Evolutionary conservation across 2,113 vertebrate genomes (phyloP).

Genomic region (Damaliscus lunatus): DNA sequence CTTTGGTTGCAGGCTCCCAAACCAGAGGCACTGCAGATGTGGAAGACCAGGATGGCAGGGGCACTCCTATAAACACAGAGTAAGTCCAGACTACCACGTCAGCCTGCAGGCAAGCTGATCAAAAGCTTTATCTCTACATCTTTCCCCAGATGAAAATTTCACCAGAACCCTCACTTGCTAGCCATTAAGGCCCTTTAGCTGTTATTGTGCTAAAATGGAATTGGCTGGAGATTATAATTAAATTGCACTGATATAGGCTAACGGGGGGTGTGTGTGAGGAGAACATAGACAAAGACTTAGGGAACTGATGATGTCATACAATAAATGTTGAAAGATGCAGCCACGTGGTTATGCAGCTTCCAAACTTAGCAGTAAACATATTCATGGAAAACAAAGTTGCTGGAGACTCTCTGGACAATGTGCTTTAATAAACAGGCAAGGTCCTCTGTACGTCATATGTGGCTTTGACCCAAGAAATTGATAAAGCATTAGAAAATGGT

Average conservation of each 20-base stretch:
- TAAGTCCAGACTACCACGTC: neutral
- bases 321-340: neutral
- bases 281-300: neutral
- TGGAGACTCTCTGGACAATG: neutral
- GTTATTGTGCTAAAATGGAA: neutral
- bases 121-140: neutral
- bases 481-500: neutral
- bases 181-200: neutral
- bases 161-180: neutral
- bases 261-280: neutral
- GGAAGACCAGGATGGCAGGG: neutral
- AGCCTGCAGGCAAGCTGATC: neutral
- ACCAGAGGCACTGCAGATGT: neutral
- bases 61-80: neutral
- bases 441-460: neutral
- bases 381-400: neutral
- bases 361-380: neutral
- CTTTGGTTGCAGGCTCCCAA: neutral
- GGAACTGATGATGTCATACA: neutral
- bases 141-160: neutral
- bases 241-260: neutral
- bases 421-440: neutral
- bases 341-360: neutral
- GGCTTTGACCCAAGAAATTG: neutral
- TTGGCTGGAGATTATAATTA: neutral